Percentiles rank a stretch among this genome's conserved stretches.
Evolutionary conservation across 2,797 vertebrate species (phyloP).

Genomic region (Cercopithecus diana): DNA sequence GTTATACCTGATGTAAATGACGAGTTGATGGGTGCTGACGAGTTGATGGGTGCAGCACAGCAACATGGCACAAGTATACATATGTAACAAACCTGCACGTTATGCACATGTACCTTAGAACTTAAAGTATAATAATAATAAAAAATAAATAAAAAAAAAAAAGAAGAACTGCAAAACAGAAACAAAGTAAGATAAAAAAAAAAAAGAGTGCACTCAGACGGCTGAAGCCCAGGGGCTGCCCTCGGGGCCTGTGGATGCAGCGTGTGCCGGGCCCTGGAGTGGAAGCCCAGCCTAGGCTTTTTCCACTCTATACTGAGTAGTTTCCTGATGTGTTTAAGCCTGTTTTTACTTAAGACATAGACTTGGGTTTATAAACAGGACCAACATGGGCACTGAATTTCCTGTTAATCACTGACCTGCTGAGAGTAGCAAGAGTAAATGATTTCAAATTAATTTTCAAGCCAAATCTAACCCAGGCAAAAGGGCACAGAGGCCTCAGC

Average conservation of each 20-base stretch:
- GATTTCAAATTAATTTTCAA: not conserved
- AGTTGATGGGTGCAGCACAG: no score
- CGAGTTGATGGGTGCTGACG: no score
- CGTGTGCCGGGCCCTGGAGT: fast-evolving
- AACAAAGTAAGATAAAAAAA: no score
- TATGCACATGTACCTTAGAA: no score
- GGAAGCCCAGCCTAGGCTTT: not conserved
- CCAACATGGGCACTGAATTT: not conserved
- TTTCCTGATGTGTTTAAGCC: not conserved
- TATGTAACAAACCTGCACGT: no score
- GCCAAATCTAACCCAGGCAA: not conserved
- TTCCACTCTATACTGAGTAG: not conserved
- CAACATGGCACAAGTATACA: no score
- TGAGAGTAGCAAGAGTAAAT: not conserved
- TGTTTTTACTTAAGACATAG: not conserved
- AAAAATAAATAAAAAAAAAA: no score
- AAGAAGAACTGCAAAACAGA: no score
- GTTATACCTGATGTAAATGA: no score
- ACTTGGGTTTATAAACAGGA: not conserved
- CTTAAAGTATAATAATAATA: no score
- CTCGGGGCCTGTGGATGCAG: not conserved
- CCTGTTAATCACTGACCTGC: not conserved
- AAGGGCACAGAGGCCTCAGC: not conserved
- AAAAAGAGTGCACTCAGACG: fast-evolving
- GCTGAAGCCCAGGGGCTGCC: not conserved